Evolutionary conservation across 1,140 invertebrate genomes (phyloP).

Genomic region (Scaptomyza graminum): DNA sequence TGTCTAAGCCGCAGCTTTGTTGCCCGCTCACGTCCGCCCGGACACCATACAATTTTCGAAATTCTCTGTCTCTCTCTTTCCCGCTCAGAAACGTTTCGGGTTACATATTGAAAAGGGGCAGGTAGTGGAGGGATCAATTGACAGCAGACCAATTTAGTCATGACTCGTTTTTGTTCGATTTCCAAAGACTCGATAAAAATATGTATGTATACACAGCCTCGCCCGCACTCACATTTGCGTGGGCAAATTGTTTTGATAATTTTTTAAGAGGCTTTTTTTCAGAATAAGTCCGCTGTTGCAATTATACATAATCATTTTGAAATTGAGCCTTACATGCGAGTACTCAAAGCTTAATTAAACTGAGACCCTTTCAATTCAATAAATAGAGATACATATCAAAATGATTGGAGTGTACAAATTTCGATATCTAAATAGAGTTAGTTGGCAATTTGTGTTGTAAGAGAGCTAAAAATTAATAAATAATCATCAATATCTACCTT

Average conservation of each 20-base stretch:
- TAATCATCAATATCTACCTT: no score
- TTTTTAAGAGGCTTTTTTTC: conserved; percentile 60
- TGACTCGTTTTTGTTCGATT: conserved; percentile 54
- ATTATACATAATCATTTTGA: conserved; percentile 47
- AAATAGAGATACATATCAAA: conserved; percentile 34
- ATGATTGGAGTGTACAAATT: not conserved
- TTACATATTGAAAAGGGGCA: conserved; percentile 30
- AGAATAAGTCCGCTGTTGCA: conserved; percentile 42
- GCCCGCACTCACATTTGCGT: conserved; percentile 53
- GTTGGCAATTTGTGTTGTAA: not conserved
- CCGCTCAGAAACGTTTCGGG: conserved; percentile 16
- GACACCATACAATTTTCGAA: conserved; percentile 1
- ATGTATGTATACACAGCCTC: not conserved
- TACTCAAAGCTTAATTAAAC: conserved; percentile 13
- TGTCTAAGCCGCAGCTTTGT: conserved; percentile 56
- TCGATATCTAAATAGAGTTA: not conserved
- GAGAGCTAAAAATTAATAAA: no score
- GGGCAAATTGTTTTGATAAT: conserved; percentile 59
- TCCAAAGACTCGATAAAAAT: conserved; percentile 20
- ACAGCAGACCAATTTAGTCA: conserved; percentile 62
- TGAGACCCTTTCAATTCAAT: not conserved
- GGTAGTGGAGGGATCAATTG: conserved; percentile 39
- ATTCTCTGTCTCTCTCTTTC: conserved; percentile 35
- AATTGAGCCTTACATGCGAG: conserved; percentile 41
- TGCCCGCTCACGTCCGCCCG: conserved; percentile 49